These are phyloP conservation scores for Zaprionus camerounensis DNA, from an alignment of 1,140 invertebrate species.

Conservation along the genomic window DNA sequence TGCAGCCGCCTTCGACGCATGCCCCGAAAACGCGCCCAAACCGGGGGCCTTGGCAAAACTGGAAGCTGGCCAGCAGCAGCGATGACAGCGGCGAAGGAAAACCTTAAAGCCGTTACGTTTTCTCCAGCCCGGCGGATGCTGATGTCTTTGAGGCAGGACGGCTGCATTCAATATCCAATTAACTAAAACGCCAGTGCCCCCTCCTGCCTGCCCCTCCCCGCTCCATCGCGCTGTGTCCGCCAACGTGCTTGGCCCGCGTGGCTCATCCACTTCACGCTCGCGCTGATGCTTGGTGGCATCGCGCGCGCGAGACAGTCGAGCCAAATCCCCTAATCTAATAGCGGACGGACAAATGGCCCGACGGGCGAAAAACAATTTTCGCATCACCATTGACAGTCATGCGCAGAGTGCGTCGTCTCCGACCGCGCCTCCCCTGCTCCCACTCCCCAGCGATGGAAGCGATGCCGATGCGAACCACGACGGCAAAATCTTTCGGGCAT, in stretches of 20 bases:
- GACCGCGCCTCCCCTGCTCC: conserved; percentile 7
- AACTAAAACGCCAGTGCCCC: conserved; percentile 39
- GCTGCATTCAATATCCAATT: conserved; percentile 56
- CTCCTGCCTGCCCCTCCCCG: neutral
- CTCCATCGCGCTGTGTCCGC: neutral
- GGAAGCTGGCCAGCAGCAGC: conserved; percentile 25
- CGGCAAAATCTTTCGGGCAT: conserved; percentile 35
- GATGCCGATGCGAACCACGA: conserved; percentile 3
- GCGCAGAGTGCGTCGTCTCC: conserved; percentile 62
- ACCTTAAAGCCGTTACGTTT: conserved; percentile 36
- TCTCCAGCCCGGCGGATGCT: conserved; percentile 14
- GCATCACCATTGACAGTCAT: conserved; percentile 73
- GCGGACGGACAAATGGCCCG: conserved; percentile 52
- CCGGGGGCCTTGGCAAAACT: conserved; percentile 29
- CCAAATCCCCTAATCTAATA: conserved; percentile 53
- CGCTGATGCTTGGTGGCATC: neutral
- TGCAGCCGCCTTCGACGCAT: conserved; percentile 40
- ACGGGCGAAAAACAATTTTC: conserved; percentile 62
- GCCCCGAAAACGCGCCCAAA: conserved; percentile 51
- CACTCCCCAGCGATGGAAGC: conserved; percentile 9
- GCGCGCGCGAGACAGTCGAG: conserved; percentile 3
- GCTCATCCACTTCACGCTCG: neutral
- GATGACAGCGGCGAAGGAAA: conserved; percentile 5
- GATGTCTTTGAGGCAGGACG: conserved; percentile 32
- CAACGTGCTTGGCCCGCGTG: neutral